Base-by-base conservation (phyloP, 2,113 vertebrate genomes). In the Trachemys scripta region DNA sequence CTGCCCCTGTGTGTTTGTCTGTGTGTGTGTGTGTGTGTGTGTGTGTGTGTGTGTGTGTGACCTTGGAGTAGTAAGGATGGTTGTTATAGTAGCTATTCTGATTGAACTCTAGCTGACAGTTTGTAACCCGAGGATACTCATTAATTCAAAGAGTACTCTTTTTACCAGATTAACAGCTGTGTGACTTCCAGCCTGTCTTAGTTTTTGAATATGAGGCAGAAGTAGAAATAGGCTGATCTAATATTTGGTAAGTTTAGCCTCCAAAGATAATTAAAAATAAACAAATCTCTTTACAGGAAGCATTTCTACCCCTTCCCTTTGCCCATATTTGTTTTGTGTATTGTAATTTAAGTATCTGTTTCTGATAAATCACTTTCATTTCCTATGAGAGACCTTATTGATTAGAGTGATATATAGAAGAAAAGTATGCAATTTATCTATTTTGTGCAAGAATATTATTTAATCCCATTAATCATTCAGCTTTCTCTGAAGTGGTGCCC, bases 141-240 rank as follows among this genome's bases (percentile, higher is more conserved):
- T 96, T 91, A 93, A 53, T 54, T 82, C 80, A 54, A 89, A 76
- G 51, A 47, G n/a, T 85, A 4, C 88, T 22, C 83, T 82, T 94
- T 84, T 88, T 89, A 94, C 59, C 51, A 97, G 12, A 87, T 95
- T 65, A 95, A 79, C 88, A 96, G 79, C 89, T 97, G 90, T 76
- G 59, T 1, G 25, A 76, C 49, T 94, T 95, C 54, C 92, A 97
- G 49, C 45, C 49, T 1, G 1, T 93, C 81, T 81, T 17, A 27
- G 50, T n/a, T 69, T 91, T 82, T 91, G 82, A 96, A 78, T 90
- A n/a, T 29, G 88, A 85, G 88, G 81, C 87, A 89, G 92, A 29
- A 84, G 65, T 75, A 88, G 80, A 82, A 91, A n/a, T 19, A 78
- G 51, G 56, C 49, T 87, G 56, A 76, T 53, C 8, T 78, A 80